Base-by-base conservation (phyloP, 2,888 invertebrate genomes). In the Ormyrus nitidulus region DNA sequence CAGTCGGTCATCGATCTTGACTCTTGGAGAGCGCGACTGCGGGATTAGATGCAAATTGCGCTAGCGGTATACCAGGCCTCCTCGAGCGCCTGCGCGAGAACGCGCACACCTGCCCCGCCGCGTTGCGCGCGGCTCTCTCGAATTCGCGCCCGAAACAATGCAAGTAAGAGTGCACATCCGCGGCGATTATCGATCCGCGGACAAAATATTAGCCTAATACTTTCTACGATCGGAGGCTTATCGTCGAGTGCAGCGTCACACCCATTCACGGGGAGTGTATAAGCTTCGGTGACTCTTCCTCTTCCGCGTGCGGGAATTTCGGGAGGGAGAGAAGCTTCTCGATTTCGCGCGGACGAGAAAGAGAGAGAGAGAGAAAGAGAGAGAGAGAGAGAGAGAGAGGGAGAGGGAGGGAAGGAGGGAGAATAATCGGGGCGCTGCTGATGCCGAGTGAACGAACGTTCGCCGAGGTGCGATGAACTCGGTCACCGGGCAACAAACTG, bases 401-500 rank as follows among this genome's bases (percentile, higher is more conserved):
- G 82, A 44, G 59, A 34, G 13, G 1, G 62, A 11, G 19, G 3
- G 34, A 4, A 5, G 8, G 53, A 9, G 84, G 85, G 82, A 44
- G 59, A 34, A 34, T 78, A 66, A 70, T 71, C 73, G 66, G 68
- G 76, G 10, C 54, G 61, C 44, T 7, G 62, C n/a, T 34, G 46
- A 51, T 46, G 77, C 72, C 83, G 84, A 79, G 85, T 77, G 79
- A 79, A 82, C 85, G 86, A 83, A 83, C 80, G 79, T 66, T 80
- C 79, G 80, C 71, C 79, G 84, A 86, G 85, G 86, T 87, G 88
- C 90, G 90, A 90, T 90, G 90, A 90, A 90, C 90, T 90, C 90
- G 90, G 90, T 90, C 90, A 90, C 89, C 90, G 90, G 89, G 90
- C 90, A 90, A 90, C 90, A 90, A 90, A 90, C 90, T 89, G 89